Conservation (phyloP, 2,888 invertebrate species). For the Lottia gigantea region DNA sequence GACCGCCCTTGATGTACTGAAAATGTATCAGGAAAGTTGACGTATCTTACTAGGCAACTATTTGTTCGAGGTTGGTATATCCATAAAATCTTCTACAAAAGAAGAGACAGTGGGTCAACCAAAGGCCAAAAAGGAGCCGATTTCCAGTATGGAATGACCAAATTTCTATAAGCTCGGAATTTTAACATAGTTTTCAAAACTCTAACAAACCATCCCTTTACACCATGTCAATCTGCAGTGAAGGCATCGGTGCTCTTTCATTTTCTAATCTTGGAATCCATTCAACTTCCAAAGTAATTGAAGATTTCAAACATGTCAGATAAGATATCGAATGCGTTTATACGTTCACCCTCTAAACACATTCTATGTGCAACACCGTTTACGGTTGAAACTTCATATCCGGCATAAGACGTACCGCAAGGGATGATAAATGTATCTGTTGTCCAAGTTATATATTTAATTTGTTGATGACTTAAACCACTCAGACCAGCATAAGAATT, state of each 20-base stretch:
- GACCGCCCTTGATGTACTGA: too few relatives aligned
- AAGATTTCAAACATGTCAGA: not conserved
- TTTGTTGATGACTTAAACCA: constrained; percentile 15
- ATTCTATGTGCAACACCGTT: not conserved
- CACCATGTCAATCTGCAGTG: constrained; percentile 15
- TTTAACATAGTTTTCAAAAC: constrained; percentile 10
- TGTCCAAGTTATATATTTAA: constrained; percentile 8
- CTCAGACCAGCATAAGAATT: constrained; percentile 19
- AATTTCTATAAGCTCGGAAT: constrained; percentile 23
- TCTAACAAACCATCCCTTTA: constrained; percentile 13
- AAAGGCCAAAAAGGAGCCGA: constrained; percentile 11
- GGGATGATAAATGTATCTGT: constrained; percentile 16
- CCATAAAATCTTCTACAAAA: constrained; percentile 11
- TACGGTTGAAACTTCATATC: not conserved
- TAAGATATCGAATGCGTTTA: not conserved
- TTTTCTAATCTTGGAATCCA: constrained; percentile 8
- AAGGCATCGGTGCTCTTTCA: constrained; percentile 16
- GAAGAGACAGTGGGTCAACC: constrained; percentile 8
- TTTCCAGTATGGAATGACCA: constrained; percentile 19
- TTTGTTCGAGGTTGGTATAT: constrained; percentile 15
- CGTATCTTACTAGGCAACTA: too few relatives aligned
- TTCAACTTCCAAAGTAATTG: not conserved
- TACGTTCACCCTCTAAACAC: not conserved
- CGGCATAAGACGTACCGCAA: constrained; percentile 10
- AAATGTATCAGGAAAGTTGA: too few relatives aligned